phyloP scores from a whole-genome alignment of 1,140 invertebrate species.

The Anoplophora glabripennis region DNA sequence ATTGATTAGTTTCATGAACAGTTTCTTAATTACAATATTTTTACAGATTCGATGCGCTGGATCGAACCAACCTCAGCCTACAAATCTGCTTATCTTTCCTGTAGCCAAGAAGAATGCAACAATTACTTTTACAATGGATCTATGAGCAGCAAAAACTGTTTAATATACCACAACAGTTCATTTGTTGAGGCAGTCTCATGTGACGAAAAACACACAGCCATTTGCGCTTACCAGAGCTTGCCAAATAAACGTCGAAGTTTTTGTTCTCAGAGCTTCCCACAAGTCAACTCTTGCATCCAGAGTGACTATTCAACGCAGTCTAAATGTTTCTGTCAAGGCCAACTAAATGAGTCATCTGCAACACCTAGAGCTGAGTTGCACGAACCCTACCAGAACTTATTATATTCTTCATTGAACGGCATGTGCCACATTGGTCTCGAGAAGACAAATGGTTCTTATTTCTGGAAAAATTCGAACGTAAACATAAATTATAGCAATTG shows the following conservation, averaged over 20 bases:
- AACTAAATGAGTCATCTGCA: neutral
- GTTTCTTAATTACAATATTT: neutral
- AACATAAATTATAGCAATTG: slow-evolving; percentile 25
- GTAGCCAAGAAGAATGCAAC: slow-evolving; percentile 15
- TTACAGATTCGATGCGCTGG: slow-evolving; percentile 23
- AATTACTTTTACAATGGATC: slow-evolving; percentile 14
- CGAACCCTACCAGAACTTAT: slow-evolving; percentile 23
- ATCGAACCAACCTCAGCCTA: slow-evolving; percentile 16
- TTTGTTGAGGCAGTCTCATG: slow-evolving; percentile 20
- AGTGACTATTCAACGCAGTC: slow-evolving; percentile 17
- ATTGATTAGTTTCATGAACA: no score
- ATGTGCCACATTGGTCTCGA: slow-evolving; percentile 23
- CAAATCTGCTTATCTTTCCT: slow-evolving; percentile 11
- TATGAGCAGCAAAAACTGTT: slow-evolving; percentile 19
- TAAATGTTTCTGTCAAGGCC: slow-evolving; percentile 24
- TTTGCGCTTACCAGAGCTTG: slow-evolving; percentile 23
- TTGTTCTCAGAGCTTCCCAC: slow-evolving; percentile 13
- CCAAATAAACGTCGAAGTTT: slow-evolving; percentile 8
- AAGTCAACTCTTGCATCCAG: slow-evolving; percentile 11
- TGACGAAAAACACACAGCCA: slow-evolving; percentile 15
- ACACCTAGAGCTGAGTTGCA: slow-evolving; percentile 13
- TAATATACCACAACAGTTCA: slow-evolving; percentile 18
- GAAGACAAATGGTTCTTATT: slow-evolving; percentile 2
- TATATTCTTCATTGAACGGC: slow-evolving; percentile 4
- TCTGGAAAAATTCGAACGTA: slow-evolving; percentile 14